These are phyloP conservation scores for Perizoma affinitatum DNA, from an alignment of 2,888 invertebrate genomes.

Conservation along the genomic window DNA sequence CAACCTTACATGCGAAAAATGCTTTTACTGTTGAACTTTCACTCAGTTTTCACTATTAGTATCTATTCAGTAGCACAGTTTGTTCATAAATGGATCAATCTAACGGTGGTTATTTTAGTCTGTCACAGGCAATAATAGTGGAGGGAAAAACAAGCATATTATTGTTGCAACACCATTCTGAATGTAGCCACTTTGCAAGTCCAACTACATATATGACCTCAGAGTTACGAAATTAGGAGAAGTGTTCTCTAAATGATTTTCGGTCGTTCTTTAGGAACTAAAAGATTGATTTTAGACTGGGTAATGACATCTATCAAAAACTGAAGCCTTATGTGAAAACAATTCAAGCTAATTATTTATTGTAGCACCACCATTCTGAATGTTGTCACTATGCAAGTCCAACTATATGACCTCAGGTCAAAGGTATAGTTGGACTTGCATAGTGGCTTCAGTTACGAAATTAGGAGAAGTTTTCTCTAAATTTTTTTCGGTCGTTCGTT, in stretches of 20 bases:
- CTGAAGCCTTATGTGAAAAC: too few relatives aligned
- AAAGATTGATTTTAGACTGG: too few relatives aligned
- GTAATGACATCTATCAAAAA: too few relatives aligned
- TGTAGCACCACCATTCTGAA: conserved; percentile 1
- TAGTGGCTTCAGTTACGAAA: conserved; percentile 17
- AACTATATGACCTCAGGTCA: not conserved
- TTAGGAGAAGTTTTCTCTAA: not conserved
- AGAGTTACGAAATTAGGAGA: conserved; percentile 8
- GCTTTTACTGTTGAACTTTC: not conserved
- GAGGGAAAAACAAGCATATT: conserved; percentile 22
- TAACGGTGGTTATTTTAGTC: conserved; percentile 13
- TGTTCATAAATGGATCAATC: conserved; percentile 2
- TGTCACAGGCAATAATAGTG: conserved; percentile 12
- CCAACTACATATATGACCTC: not conserved
- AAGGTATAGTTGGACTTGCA: too few relatives aligned
- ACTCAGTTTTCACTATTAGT: not conserved
- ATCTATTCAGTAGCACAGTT: not conserved
- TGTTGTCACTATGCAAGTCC: conserved; percentile 14
- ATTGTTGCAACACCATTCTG: conserved; percentile 2
- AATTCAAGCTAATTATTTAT: too few relatives aligned
- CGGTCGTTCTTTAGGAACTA: too few relatives aligned
- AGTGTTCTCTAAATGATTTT: not conserved
- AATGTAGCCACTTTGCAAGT: conserved; percentile 13
- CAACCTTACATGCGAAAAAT: not conserved
- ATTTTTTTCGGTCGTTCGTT: too few relatives aligned